Conservation (phyloP, 2,888 invertebrate genomes). For the Drosophila yooni region DNA sequence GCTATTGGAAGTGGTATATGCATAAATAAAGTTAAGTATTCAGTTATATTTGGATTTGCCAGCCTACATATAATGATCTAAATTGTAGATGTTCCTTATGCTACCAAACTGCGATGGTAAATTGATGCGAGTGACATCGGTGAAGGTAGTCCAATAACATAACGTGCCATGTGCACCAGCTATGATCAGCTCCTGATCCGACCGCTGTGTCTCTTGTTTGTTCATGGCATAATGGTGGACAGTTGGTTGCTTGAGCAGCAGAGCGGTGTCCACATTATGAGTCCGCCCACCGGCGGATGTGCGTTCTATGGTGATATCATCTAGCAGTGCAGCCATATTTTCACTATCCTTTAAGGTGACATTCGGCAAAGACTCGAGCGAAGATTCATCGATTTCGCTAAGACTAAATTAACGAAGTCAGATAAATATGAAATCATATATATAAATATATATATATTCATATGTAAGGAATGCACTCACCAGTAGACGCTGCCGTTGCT, state of each 20-base stretch:
- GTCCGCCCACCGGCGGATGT: constrained; percentile 61
- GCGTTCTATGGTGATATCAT: constrained; percentile 72
- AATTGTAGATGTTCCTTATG: constrained; percentile 79
- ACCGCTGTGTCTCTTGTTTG: constrained; percentile 43
- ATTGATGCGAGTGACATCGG: constrained; percentile 61
- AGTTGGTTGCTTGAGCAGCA: constrained; percentile 46
- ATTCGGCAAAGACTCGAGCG: constrained; percentile 70
- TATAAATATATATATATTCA: too few relatives aligned
- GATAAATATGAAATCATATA: not conserved
- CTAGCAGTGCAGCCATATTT: constrained; percentile 67
- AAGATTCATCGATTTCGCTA: constrained; percentile 80
- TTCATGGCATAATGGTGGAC: constrained; percentile 46
- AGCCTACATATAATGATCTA: constrained; percentile 82
- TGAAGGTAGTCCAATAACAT: constrained; percentile 60
- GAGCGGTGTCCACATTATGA: constrained; percentile 52
- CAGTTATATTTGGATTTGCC: not conserved
- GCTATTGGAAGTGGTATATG: constrained; percentile 43
- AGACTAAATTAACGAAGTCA: constrained; percentile 54
- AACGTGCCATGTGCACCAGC: constrained; percentile 60
- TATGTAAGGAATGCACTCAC: constrained; percentile 54
- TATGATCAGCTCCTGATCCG: constrained; percentile 47
- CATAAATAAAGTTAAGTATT: not conserved
- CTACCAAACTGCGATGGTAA: constrained; percentile 72
- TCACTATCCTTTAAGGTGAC: constrained; percentile 78
- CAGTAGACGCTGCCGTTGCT: constrained; percentile 82